Evolutionary conservation across 2,113 vertebrate genomes (phyloP).

Genomic region (Myotis davidii): DNA sequence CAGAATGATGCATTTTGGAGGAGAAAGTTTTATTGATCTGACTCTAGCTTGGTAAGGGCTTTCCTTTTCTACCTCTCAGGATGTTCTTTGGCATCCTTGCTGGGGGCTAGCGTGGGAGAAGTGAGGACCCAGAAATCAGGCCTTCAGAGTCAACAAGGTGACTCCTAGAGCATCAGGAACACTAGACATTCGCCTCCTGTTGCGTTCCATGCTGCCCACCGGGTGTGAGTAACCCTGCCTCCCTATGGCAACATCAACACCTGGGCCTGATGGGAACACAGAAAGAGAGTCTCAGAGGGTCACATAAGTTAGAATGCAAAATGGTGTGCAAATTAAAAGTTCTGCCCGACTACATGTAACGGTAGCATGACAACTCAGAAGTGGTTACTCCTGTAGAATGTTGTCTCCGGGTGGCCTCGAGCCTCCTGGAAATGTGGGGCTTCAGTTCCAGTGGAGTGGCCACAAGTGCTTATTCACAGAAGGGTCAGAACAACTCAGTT

Average conservation of each 20-base stretch:
- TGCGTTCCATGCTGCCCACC: not conserved
- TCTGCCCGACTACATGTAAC: not conserved
- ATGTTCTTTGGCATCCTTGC: not conserved
- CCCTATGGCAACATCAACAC: not conserved
- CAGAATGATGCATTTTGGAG: not conserved
- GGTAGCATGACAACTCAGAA: not conserved
- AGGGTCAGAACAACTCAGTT: not conserved
- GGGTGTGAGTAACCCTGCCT: not conserved
- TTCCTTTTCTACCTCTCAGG: not conserved
- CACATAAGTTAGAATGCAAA: not conserved
- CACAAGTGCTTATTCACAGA: not conserved
- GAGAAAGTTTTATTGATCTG: not conserved
- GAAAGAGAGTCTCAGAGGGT: not conserved
- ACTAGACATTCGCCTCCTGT: accelerated
- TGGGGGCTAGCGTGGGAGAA: not conserved
- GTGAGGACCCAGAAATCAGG: not conserved
- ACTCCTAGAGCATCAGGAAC: not conserved
- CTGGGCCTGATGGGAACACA: not conserved
- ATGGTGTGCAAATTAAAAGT: not conserved
- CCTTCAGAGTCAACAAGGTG: not conserved
- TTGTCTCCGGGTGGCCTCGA: not conserved
- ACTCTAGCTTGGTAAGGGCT: not conserved
- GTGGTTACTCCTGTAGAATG: not conserved
- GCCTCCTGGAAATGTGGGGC: not conserved
- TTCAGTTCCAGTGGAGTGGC: not conserved